Percentiles rank a stretch among this genome's conserved stretches.
Evolutionary conservation across 2,797 vertebrate species (phyloP).

Genomic region (Pogoniulus pusillus): DNA sequence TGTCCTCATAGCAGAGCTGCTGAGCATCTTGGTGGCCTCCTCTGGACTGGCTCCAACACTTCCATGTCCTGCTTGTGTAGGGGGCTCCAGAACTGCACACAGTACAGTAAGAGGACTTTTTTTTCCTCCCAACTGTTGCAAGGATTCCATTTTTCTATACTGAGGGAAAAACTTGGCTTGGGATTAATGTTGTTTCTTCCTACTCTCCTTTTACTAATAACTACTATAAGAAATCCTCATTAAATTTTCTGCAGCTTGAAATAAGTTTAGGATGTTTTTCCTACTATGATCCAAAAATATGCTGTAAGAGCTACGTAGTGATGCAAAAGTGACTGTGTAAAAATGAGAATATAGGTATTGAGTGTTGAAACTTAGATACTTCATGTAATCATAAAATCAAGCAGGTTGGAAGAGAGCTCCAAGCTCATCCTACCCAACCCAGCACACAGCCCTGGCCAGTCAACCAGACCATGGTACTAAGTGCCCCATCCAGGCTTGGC

Average conservation of each 20-base stretch:
- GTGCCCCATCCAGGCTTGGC: no score
- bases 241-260: neutral
- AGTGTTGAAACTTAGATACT: accelerated
- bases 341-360: neutral
- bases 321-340: neutral
- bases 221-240: neutral
- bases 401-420: no score
- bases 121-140: accelerated
- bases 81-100: no score
- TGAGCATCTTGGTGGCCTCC: no score
- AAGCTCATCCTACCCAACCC: no score
- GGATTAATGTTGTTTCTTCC: neutral
- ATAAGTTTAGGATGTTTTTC: neutral
- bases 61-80: no score
- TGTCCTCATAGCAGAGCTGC: no score
- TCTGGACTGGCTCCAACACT: no score
- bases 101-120: no score
- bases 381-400: neutral
- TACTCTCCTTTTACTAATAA: neutral
- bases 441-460: no score
- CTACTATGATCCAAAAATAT: neutral
- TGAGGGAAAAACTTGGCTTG: neutral
- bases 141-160: neutral
- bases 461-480: no score
- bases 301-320: no score